Percentiles rank a stretch among this genome's conserved stretches.
phyloP scores from a whole-genome alignment of 2,113 vertebrate species.

The Poeciliopsis prolifica region DNA sequence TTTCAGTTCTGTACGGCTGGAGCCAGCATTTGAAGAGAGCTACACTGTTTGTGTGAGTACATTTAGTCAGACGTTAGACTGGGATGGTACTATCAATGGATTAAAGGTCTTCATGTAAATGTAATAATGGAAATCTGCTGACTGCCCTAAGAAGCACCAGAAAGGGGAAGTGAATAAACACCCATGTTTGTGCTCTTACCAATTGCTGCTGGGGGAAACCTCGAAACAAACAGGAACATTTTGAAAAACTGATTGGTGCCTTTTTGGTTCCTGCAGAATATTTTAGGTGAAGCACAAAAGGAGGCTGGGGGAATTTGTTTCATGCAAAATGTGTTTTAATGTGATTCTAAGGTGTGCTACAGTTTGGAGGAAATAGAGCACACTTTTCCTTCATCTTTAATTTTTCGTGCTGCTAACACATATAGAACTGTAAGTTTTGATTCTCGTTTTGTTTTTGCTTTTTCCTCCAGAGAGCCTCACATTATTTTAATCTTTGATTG shows the following conservation, averaged over 20 bases:
- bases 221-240: not conserved
- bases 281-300: not conserved
- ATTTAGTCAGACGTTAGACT: constrained; percentile 70
- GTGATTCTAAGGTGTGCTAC: not conserved
- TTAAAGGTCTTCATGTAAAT: constrained; percentile 66
- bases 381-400: not conserved
- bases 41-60: constrained; percentile 65
- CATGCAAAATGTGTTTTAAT: not conserved
- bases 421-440: not conserved
- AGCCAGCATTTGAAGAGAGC: constrained; percentile 52
- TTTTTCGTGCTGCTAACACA: not conserved
- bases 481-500: not conserved
- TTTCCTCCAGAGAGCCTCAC: not conserved
- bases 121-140: constrained; percentile 69
- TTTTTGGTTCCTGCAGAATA: not conserved
- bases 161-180: constrained; percentile 38
- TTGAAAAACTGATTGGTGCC: not conserved
- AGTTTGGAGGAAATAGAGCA: not conserved
- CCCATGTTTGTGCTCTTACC: constrained; percentile 22
- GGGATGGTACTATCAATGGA: constrained; percentile 67
- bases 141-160: constrained; percentile 38
- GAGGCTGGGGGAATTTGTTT: not conserved
- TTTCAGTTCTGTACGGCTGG: constrained; percentile 55
- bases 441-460: not conserved
- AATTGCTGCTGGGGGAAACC: constrained; percentile 6